These are phyloP conservation scores for Eurystomus glaucurus DNA, from an alignment of 2,797 vertebrate genomes.

Conservation along the genomic window DNA sequence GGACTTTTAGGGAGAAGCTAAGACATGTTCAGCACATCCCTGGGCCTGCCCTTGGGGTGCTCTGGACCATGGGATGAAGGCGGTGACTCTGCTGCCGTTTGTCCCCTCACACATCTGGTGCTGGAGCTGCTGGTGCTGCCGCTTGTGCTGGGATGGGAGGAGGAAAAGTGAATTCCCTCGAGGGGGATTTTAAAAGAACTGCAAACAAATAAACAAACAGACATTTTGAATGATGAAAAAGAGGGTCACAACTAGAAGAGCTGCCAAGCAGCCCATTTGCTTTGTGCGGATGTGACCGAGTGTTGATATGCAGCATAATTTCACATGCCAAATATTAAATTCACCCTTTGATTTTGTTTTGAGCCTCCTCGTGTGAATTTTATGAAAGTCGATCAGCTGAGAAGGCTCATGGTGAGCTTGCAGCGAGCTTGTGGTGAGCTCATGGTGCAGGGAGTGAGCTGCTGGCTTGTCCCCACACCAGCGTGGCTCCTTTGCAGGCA, in stretches of 20 bases:
- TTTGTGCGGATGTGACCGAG: background rate
- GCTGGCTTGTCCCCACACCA: background rate
- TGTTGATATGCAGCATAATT: background rate
- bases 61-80: background rate
- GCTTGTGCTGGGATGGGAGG: background rate
- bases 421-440: fast-evolving
- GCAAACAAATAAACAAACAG: background rate
- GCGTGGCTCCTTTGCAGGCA: fast-evolving
- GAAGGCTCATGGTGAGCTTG: fast-evolving
- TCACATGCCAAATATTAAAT: fast-evolving
- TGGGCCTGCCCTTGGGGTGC: background rate
- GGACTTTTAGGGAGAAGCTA: background rate
- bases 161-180: background rate
- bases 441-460: fast-evolving
- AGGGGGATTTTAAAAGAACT: background rate
- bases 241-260: background rate
- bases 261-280: background rate
- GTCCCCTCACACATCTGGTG: fast-evolving
- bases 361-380: background rate
- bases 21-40: fast-evolving
- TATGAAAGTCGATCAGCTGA: fast-evolving
- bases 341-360: fast-evolving
- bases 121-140: fast-evolving
- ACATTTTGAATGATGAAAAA: background rate
- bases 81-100: fast-evolving